Conservation (phyloP, 2,113 vertebrate species). For the Echinops telfairi region DNA sequence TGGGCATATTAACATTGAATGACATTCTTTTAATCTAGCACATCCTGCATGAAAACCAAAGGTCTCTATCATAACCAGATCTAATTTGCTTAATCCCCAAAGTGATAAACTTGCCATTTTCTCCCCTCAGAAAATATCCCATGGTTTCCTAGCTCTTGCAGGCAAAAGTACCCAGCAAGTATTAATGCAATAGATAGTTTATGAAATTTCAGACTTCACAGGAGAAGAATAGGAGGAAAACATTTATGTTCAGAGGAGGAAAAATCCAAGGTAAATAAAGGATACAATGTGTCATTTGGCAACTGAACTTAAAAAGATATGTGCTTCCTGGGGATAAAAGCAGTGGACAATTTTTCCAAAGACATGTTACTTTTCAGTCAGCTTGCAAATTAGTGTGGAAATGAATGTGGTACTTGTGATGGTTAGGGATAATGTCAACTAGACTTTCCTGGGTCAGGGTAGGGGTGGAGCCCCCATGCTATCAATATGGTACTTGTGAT, state of each 20-base stretch:
- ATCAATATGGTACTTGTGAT: neutral
- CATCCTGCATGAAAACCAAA: slow-evolving; percentile 70
- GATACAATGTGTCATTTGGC: slow-evolving; percentile 61
- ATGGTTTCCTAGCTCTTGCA: slow-evolving; percentile 14
- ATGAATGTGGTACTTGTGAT: neutral
- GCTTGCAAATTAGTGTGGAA: neutral
- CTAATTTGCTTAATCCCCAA: slow-evolving; percentile 53
- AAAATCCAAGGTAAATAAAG: slow-evolving; percentile 50
- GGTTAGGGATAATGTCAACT: no score
- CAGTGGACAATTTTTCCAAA: slow-evolving; percentile 28
- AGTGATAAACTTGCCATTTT: slow-evolving; percentile 47
- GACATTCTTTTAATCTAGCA: slow-evolving; percentile 61
- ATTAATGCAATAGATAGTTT: neutral
- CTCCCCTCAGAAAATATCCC: neutral
- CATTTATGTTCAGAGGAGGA: slow-evolving; percentile 35
- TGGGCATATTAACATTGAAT: slow-evolving; percentile 66
- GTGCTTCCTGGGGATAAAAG: neutral
- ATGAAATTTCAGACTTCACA: neutral
- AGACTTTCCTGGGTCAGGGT: no score
- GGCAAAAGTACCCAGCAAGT: neutral
- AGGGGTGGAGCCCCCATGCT: no score
- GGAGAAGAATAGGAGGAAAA: neutral
- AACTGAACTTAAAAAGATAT: slow-evolving; percentile 38
- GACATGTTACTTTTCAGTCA: neutral
- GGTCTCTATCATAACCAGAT: slow-evolving; percentile 52